Conservation (phyloP, 2,113 vertebrate species). For the Cyrtonyx montezumae region DNA sequence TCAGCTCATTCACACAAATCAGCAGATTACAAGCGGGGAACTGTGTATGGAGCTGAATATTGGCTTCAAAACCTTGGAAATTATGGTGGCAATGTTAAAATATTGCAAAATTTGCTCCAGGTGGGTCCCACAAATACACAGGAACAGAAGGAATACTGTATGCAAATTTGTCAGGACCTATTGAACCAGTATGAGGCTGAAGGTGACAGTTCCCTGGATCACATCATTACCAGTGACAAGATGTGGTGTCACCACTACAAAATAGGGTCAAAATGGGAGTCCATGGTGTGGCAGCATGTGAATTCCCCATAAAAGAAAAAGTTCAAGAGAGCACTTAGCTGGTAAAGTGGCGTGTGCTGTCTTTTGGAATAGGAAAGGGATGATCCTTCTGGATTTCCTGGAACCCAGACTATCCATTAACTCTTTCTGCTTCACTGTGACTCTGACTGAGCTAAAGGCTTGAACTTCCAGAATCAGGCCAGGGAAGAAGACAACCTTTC, state of each 20-base stretch:
- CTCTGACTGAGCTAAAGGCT: not conserved
- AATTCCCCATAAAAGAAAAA: not conserved
- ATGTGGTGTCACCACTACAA: not conserved
- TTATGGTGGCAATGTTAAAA: not conserved
- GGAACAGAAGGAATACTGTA: not conserved
- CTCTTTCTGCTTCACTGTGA: no score
- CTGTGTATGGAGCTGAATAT: not conserved
- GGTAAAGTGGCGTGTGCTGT: no score
- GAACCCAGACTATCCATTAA: not conserved
- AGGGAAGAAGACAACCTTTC: not conserved
- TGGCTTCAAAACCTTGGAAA: not conserved
- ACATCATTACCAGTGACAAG: not conserved
- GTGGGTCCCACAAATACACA: not conserved
- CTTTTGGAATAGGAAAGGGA: not conserved
- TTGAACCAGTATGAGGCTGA: not conserved
- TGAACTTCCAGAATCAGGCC: not conserved
- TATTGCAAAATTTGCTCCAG: not conserved
- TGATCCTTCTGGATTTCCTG: not conserved
- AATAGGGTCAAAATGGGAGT: not conserved
- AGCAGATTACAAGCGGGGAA: not conserved
- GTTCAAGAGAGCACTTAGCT: not conserved
- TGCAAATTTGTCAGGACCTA: not conserved
- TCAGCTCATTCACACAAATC: not conserved
- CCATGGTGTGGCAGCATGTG: not conserved
- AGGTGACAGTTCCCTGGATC: not conserved